Evolutionary conservation across 1,140 invertebrate genomes (phyloP).

Genomic region (Carposina sasakii): DNA sequence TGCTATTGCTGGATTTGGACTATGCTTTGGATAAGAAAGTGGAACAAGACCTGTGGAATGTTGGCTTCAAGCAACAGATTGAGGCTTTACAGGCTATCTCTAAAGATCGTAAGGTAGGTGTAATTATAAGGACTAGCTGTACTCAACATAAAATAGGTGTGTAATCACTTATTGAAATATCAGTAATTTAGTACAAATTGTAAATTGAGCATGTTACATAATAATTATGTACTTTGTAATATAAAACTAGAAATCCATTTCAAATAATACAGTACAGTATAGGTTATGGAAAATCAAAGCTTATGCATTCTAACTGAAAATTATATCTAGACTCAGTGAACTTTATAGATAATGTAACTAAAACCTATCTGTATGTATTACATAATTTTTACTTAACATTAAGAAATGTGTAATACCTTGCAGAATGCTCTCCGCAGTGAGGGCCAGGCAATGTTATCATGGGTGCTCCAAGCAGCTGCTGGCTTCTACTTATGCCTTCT

Average conservation of each 20-base stretch:
- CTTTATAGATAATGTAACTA: too few species aligned
- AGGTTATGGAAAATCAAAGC: too few species aligned
- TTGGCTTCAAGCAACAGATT: conserved; percentile 92
- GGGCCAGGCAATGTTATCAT: conserved; percentile 82
- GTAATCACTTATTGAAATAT: background rate
- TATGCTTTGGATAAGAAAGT: conserved; percentile 92
- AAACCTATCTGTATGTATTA: too few species aligned
- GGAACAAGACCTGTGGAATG: conserved; percentile 91
- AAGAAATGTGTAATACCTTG: conserved; percentile 17
- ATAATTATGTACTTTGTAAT: too few species aligned
- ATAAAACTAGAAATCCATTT: too few species aligned
- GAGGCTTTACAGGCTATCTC: conserved; percentile 81
- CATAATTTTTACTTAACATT: background rate
- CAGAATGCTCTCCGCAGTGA: conserved; percentile 82
- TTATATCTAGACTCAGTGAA: too few species aligned
- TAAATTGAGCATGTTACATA: too few species aligned
- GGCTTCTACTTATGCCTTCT: conserved; percentile 88
- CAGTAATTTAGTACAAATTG: background rate
- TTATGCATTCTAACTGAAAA: too few species aligned
- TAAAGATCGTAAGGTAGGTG: conserved; percentile 82
- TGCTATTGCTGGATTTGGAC: conserved; percentile 86
- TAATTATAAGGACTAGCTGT: background rate
- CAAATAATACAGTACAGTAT: too few species aligned
- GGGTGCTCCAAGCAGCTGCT: conserved; percentile 87
- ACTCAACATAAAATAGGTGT: background rate